Evolutionary conservation across 2,797 vertebrate species (phyloP), one percentile per base, ranked within the genome.

Genomic region (Onychomys arenicola): DNA sequence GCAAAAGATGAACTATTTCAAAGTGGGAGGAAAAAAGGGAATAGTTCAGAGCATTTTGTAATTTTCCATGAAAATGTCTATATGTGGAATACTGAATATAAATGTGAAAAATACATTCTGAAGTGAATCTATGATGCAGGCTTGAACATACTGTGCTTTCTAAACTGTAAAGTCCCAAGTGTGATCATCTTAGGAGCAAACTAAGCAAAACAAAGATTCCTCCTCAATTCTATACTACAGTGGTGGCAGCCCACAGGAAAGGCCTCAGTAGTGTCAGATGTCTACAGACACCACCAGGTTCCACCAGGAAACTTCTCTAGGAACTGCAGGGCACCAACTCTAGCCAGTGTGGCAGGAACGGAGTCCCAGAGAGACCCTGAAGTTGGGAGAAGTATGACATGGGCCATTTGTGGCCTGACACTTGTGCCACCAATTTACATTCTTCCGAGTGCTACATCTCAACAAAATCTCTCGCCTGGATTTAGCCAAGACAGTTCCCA

Each of bases 181-280:
- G 69, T 13, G 49, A 78, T 1, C 10, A 37, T 77, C 59, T 83
- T 25, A 67, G 2, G n/a, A 92, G 43, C 71, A 77, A 80, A 87
- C 88, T 10, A 19, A 92, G 43, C 71, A 77, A 80, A 87, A 88
- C 10, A 19, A 95, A 89, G 67, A 37, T 21, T 16, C 14, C 27
- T 71, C 63, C 46, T 57, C 73, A 73, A 49, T 63, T 37, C 52
- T 73, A 17, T 34, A 34, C 65, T 12, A 17, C 13, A 52, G 46
- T 46, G 13, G n/a, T n/a, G 71, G 85, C 43, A 2, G 67, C 63
- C 16, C 27, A 4, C 0, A 37, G 73, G 25, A 49, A 65, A 61
- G 63, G 52, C 1, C 3, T 0, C 14, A 0, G 27, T 10, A 0
- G 0, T 2, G 71, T 5, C 23, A 43, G 40, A 23, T 0, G n/a